Evolutionary conservation across 2,113 vertebrate species (phyloP), one percentile per base, ranked within the genome.

Genomic region (Catharus bicknelli): DNA sequence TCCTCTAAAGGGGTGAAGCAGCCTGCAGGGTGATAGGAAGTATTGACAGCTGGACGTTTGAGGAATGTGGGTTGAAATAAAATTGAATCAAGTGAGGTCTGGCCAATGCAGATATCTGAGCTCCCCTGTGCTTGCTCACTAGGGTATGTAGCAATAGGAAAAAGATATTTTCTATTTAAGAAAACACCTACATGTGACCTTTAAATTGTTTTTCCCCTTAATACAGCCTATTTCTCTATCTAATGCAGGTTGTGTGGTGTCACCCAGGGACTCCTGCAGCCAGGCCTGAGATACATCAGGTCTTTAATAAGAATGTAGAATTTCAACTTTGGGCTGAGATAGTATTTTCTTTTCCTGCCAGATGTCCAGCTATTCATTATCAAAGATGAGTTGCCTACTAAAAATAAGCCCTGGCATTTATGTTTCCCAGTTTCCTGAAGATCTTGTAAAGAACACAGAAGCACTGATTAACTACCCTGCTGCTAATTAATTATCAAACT

Each of bases 371-470:
- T 48, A 74, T 67, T 86, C 48, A 16, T 88, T 91, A 59, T 55
- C 63, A 88, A 73, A 94, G 34, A 89, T 0, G 8, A 63, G 47
- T 13, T 86, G 48, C 53, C 57, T 63, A 70, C 54, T 63, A 51
- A 85, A 95, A 91, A 69, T 69, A 83, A 92, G 26, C 4, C 53
- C 43, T 83, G 85, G 72, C 76, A 81, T 88, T 93, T 88, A 50
- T 13, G 13, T 84, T 86, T 86, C 74, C 11, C 55, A 42, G 34
- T 83, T 93, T 95, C 54, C 61, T 75, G 85, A 78, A 29, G 66
- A 92, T 74, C 30, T 57, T 80, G 48, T 50, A 68, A 91, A 83
- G 55, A 70, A 67, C 63, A 84, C 2, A 57, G 70, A 90, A 73
- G 36, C 9, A 3, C 21, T 94, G 94, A 96, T 94, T 90, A 92